Percentiles rank a stretch among this genome's conserved stretches.
Conservation (phyloP, 2,888 invertebrate genomes). For the Helleia helle region DNA sequence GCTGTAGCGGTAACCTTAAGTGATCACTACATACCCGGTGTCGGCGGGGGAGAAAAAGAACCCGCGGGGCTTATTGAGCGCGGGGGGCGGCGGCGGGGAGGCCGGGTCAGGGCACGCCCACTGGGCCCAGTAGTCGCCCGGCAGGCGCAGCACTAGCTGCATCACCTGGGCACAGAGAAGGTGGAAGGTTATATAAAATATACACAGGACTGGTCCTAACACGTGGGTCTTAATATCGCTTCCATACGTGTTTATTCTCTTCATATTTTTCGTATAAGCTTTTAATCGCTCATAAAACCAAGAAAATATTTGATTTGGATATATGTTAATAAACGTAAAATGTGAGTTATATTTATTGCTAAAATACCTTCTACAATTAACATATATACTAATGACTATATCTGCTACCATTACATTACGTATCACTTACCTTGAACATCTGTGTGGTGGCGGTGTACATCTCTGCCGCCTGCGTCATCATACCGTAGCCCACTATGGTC, state of each 20-base stretch:
- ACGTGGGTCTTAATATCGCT: too few species aligned
- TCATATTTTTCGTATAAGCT: too few species aligned
- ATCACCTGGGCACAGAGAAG: slow-evolving; percentile 69
- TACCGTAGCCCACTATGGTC: slow-evolving; percentile 91
- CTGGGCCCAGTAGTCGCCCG: slow-evolving; percentile 83
- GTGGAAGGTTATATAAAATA: too few species aligned
- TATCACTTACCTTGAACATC: slow-evolving; percentile 77
- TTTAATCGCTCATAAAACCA: too few species aligned
- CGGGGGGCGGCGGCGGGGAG: slow-evolving; percentile 22
- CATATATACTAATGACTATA: too few species aligned
- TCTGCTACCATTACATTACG: slow-evolving; percentile 10
- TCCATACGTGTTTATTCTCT: too few species aligned
- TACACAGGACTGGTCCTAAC: too few species aligned
- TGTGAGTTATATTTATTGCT: too few species aligned
- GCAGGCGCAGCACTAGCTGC: slow-evolving; percentile 80
- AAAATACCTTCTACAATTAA: too few species aligned
- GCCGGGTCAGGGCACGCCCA: slow-evolving; percentile 71
- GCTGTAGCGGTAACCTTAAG: too few species aligned
- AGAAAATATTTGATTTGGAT: too few species aligned
- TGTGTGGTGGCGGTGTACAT: slow-evolving; percentile 86
- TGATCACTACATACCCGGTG: slow-evolving; percentile 40
- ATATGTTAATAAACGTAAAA: too few species aligned
- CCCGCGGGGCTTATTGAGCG: slow-evolving; percentile 35
- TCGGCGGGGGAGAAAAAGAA: slow-evolving; percentile 67
- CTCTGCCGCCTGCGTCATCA: slow-evolving; percentile 81